Conservation (phyloP, 1,140 invertebrate species). For the Semibalanus balanoides region DNA sequence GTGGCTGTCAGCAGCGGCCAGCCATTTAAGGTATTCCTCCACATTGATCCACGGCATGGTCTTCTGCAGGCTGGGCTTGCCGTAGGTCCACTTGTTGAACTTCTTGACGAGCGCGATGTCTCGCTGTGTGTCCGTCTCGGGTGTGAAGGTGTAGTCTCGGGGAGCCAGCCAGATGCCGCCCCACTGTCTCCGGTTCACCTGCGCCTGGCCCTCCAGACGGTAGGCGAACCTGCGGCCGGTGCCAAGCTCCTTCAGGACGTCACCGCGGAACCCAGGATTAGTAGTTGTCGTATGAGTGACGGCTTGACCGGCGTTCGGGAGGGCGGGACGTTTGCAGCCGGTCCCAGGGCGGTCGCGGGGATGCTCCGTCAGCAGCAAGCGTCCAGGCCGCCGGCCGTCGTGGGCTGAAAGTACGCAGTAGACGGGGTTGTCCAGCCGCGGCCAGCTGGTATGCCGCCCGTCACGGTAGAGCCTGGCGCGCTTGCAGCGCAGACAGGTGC, state of each 20-base stretch:
- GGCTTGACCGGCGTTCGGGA: not conserved
- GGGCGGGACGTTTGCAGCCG: not conserved
- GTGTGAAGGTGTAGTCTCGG: not conserved
- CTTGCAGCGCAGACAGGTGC: no score
- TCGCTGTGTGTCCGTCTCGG: not conserved
- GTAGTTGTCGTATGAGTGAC: not conserved
- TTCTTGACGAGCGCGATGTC: not conserved
- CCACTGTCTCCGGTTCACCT: not conserved
- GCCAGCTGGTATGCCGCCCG: no score
- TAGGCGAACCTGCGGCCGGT: not conserved
- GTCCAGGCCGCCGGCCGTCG: slow-evolving; percentile 4
- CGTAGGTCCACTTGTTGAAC: not conserved
- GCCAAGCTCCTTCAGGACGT: not conserved
- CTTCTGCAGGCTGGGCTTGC: not conserved
- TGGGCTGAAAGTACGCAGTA: not conserved
- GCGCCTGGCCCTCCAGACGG: not conserved
- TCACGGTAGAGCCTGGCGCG: no score
- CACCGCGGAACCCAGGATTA: not conserved
- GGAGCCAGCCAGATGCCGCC: not conserved
- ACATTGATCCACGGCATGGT: not conserved
- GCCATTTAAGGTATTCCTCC: not conserved
- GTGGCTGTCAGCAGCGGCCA: not conserved
- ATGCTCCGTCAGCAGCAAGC: not conserved
- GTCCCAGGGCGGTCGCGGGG: not conserved
- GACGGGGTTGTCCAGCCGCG: not conserved